Base-by-base conservation (phyloP, 2,113 vertebrate species). In the Entelurus aequoreus region DNA sequence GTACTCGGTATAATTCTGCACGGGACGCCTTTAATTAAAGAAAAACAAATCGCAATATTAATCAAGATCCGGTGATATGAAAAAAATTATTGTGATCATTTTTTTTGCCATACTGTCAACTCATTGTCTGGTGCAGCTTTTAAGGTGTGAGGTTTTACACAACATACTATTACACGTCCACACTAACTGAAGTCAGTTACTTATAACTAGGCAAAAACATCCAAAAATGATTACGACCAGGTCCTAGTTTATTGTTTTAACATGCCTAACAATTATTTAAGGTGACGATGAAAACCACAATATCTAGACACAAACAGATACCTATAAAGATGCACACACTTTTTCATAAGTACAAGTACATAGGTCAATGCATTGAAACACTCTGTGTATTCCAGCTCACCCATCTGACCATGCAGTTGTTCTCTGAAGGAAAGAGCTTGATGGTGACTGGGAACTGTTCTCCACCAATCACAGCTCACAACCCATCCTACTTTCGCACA, bases 351-450 rank as follows among this genome's bases (percentile, higher is more conserved):
- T 69, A 9, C 42, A 44, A 10, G 8, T n/a, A 86, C 76, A 42
- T 84, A 81, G 80, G 84, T 66, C 79, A 84, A 64, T 38, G 59
- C 76, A 62, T 60, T 71, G 16, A 79, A 5, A 69, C 60, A 53
- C 71, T 65, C 66, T 61, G 57, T 73, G 42, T 60, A 58, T 78
- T 77, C 42, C 63, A 74, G 75, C 64, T 81, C 77, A 78, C 72
- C 79, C 57, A 0, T 56, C 55, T 66, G 70, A 68, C 65, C 72
- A 65, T 76, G 60, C n/a, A n/a, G n/a, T 56, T 63, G 69, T 74
- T 69, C 66, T 76, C 74, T 72, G 74, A 76, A 81, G 64, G 87
- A 68, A 86, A 82, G 10, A 3, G 11, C 42, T 46, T 46, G 4
- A 82, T 76, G 80, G 68, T 84, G 65, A 75, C 76, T 72, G 60